A percentile compares a stretch with the other conserved stretches of the same genome.
Evolutionary conservation across 2,113 vertebrate genomes (phyloP).

Genomic region (Notarius quadriscutis): DNA sequence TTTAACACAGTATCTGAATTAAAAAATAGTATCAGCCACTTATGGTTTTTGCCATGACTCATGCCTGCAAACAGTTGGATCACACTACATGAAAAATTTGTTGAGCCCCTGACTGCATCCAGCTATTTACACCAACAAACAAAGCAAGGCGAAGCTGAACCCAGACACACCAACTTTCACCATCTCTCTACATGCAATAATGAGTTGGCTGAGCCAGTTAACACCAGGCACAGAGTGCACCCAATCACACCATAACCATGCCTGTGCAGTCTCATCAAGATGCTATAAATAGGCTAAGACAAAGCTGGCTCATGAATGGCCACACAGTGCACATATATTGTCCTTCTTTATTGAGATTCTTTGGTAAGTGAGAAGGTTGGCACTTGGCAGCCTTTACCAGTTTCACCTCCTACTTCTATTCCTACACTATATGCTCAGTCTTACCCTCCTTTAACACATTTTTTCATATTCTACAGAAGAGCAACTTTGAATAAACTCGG

Average conservation of each 20-base stretch:
- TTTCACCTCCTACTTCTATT: too few relatives aligned
- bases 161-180: neutral
- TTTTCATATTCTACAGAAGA: too few relatives aligned
- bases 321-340: too few relatives aligned
- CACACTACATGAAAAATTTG: neutral
- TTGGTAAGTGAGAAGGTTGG: too few relatives aligned
- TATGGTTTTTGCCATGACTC: neutral
- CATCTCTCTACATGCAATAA: neutral
- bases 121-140: neutral
- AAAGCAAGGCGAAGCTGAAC: neutral
- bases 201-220: slow-evolving; percentile 5
- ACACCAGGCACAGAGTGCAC: neutral
- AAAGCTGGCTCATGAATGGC: too few relatives aligned
- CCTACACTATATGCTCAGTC: too few relatives aligned
- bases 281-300: neutral
- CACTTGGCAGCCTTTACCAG: too few relatives aligned
- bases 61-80: neutral
- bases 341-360: too few relatives aligned
- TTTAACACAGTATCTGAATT: neutral
- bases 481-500: too few relatives aligned
- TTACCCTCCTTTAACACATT: too few relatives aligned
- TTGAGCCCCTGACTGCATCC: neutral
- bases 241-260: neutral
- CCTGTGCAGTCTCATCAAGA: neutral
- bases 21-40: neutral